These are phyloP conservation scores for Baronia brevicornis DNA, from an alignment of 2,888 invertebrate species.

Conservation along the genomic window DNA sequence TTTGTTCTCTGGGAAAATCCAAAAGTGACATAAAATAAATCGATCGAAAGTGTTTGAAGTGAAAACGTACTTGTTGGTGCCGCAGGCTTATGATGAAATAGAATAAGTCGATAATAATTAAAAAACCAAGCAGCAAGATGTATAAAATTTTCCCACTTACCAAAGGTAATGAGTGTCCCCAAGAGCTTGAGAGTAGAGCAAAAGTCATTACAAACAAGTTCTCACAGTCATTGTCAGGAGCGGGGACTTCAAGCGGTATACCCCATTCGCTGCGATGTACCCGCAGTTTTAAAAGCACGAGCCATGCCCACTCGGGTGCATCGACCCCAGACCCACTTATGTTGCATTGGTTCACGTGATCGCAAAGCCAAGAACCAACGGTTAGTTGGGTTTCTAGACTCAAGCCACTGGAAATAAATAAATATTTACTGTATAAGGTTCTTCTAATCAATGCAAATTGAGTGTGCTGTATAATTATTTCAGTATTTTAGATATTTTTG, in stretches of 20 bases:
- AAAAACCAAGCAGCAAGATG: conserved; percentile 1
- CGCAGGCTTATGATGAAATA: background rate
- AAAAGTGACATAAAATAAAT: too few relatives aligned
- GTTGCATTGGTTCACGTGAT: conserved; percentile 11
- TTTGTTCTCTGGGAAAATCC: too few relatives aligned
- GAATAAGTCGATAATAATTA: too few relatives aligned
- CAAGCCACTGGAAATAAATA: conserved; percentile 41
- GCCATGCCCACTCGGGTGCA: conserved; percentile 48
- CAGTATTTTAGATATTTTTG: too few relatives aligned
- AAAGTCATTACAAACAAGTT: conserved; percentile 35
- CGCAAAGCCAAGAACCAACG: conserved; percentile 44
- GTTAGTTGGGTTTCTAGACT: conserved; percentile 42
- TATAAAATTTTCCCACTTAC: too few relatives aligned
- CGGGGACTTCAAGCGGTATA: conserved; percentile 33
- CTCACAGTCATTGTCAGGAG: conserved; percentile 20
- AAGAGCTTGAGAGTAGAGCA: conserved; percentile 43
- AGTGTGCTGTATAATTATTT: background rate
- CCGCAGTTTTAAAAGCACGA: conserved; percentile 35
- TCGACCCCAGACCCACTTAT: conserved; percentile 8
- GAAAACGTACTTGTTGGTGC: background rate
- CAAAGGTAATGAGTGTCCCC: conserved; percentile 63
- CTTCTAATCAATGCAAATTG: too few relatives aligned
- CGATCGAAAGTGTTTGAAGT: too few relatives aligned
- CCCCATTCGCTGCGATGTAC: conserved; percentile 49
- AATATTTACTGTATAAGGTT: background rate